Conservation (phyloP, 2,888 invertebrate species). For the Drosophila flavopinicola region DNA sequence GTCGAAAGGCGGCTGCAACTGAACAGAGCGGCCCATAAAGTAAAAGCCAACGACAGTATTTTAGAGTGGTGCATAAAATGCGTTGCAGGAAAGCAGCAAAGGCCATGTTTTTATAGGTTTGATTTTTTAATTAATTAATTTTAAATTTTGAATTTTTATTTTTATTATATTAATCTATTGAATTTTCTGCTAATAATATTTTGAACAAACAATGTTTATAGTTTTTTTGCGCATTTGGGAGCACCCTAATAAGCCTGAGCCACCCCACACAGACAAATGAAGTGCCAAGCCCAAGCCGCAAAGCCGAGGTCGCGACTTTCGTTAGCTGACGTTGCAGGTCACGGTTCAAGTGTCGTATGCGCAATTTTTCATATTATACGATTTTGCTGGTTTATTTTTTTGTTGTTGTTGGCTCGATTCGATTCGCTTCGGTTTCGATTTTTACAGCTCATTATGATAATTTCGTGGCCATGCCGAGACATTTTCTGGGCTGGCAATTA, state of each 20-base stretch:
- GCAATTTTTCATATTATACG: constrained; percentile 52
- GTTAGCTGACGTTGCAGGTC: constrained; percentile 44
- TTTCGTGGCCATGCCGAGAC: constrained; percentile 59
- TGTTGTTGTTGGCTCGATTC: constrained; percentile 17
- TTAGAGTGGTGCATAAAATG: constrained; percentile 22
- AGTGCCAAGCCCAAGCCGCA: constrained; percentile 15
- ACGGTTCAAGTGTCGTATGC: constrained; percentile 50
- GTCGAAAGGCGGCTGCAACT: constrained; percentile 26
- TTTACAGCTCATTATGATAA: constrained; percentile 67
- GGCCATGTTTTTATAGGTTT: no score
- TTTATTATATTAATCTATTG: no score
- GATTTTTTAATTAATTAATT: no score
- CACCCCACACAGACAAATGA: background rate
- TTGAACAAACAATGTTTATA: no score
- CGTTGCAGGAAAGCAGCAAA: no score
- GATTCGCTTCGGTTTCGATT: constrained; percentile 28
- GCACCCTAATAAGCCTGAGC: background rate
- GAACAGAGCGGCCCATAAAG: constrained; percentile 7
- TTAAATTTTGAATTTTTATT: no score
- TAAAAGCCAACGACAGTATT: background rate
- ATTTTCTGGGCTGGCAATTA: constrained; percentile 66
- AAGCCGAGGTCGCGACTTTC: constrained; percentile 31
- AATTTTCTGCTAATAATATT: background rate
- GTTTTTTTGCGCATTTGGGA: background rate
- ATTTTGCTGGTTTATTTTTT: constrained; percentile 24